Percentiles rank a stretch among this genome's conserved stretches.
Conservation (phyloP, 2,797 vertebrate species). For the Scleropages formosus region DNA sequence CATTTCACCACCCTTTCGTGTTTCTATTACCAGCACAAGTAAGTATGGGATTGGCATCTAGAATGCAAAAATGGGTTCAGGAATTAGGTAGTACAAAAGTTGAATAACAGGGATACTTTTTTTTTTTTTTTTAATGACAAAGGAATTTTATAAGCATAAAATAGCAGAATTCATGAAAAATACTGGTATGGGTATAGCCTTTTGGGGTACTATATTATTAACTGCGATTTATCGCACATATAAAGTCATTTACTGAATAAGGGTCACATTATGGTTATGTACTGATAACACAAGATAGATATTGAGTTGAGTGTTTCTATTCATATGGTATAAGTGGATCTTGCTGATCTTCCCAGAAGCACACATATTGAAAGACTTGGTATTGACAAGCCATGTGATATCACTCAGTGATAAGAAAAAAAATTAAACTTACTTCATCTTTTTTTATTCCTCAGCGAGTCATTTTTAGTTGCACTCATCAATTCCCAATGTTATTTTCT, state of each 20-base stretch:
- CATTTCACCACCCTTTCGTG: not conserved
- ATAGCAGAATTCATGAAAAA: not conserved
- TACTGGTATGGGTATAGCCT: not conserved
- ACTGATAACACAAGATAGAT: not conserved
- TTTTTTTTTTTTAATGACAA: not conserved
- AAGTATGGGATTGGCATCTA: not conserved
- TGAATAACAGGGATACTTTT: not conserved
- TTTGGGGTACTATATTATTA: slow-evolving; percentile 5
- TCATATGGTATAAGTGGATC: not conserved
- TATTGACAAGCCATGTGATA: not conserved
- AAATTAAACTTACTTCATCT: not conserved
- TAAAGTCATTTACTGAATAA: not conserved
- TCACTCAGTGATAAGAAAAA: not conserved
- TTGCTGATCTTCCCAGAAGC: not conserved
- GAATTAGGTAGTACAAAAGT: not conserved
- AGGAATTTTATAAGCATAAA: not conserved
- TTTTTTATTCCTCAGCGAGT: not conserved
- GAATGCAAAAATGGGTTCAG: not conserved
- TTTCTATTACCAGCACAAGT: not conserved
- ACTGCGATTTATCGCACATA: not conserved
- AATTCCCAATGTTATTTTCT: not conserved
- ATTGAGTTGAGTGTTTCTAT: not conserved
- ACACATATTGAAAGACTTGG: not conserved
- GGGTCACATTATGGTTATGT: not conserved
- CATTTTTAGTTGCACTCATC: not conserved